A percentile compares a stretch with the other conserved stretches of the same genome.
These are phyloP conservation scores for Lysiphlebus fabarum DNA, from an alignment of 1,140 invertebrate species.

Conservation along the genomic window DNA sequence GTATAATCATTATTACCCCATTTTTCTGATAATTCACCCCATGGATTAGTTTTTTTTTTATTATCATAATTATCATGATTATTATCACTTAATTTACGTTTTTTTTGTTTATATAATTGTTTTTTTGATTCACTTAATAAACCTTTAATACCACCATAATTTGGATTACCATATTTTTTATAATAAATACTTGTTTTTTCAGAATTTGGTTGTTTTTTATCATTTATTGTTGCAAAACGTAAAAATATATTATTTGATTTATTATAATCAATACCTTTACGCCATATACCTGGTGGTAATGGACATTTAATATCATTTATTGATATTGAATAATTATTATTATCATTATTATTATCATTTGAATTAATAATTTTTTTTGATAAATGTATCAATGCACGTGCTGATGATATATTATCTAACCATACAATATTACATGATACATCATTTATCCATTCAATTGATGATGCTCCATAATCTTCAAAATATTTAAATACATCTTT, in stretches of 20 bases:
- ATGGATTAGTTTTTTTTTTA: slow-evolving; percentile 68
- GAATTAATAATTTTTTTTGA: slow-evolving; percentile 55
- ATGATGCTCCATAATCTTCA: slow-evolving; percentile 67
- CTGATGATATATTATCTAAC: slow-evolving; percentile 67
- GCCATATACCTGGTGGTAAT: slow-evolving; percentile 71
- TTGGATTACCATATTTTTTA: slow-evolving; percentile 64
- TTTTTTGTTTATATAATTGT: slow-evolving; percentile 9
- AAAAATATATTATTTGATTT: slow-evolving; percentile 70
- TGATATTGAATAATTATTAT: slow-evolving; percentile 40
- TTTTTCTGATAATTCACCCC: slow-evolving; percentile 66
- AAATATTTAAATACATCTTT: slow-evolving; percentile 79
- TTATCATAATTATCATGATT: slow-evolving; percentile 39
- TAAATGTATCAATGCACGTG: slow-evolving; percentile 65
- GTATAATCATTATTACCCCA: slow-evolving; percentile 65
- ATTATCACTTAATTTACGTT: slow-evolving; percentile 33
- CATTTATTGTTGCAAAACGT: slow-evolving; percentile 67
- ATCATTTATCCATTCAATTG: slow-evolving; percentile 80
- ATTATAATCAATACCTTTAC: slow-evolving; percentile 62
- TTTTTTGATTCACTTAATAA: slow-evolving; percentile 15
- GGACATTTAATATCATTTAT: slow-evolving; percentile 56
- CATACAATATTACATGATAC: slow-evolving; percentile 78
- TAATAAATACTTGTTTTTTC: slow-evolving; percentile 66
- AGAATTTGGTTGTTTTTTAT: slow-evolving; percentile 61
- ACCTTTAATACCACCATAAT: slow-evolving; percentile 57
- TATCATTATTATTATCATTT: slow-evolving; percentile 36